Evolutionary conservation across 2,797 vertebrate species (phyloP), one percentile per base, ranked within the genome.

Genomic region (Mus caroli): DNA sequence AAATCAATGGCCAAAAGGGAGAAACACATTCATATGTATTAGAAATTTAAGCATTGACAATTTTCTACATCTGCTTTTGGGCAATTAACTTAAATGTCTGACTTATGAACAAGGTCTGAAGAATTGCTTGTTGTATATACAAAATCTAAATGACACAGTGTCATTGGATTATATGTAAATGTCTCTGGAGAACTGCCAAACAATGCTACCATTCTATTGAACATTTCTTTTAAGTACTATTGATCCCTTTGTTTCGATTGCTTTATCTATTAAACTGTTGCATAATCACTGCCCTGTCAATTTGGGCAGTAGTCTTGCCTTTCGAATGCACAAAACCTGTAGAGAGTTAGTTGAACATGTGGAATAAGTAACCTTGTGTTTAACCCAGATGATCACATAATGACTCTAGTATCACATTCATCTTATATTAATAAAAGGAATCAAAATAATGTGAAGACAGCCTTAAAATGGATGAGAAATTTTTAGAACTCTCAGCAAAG

Each of bases 401-500:
- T 85, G 14, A 6, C 15, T 92, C 31, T 15, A 82, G 10, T 96
- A 94, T 77, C 60, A 76, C 52, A 85, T 85, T 92, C 34, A 85
- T 62, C 94, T 60, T 52, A 46, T 89, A 60, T 75, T 77, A 96
- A 87, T 43, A 95, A 78, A 86, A 37, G 31, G 13, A 75, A 90
- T 92, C 14, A 71, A 40, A 71, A 90, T 88, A 94, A 12, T 80
- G 20, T 92, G 54, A 95, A 85, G 34, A 54, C 10, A 93, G 82
- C 52, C 15, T 50, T 97, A 69, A 9, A 54, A 97, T 43, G 77
- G 24, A 62, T 78, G 73, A 75, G 17, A 73, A 26, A 22, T 31
- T 13, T 56, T 96, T 97, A 90, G 14, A 96, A 93, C n/a, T 89
- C 96, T 73, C 19, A 62, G 43, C 80, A 89, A 95, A 89, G 58